These are phyloP conservation scores for Protonibea diacanthus DNA, from an alignment of 2,797 vertebrate species.

Conservation along the genomic window DNA sequence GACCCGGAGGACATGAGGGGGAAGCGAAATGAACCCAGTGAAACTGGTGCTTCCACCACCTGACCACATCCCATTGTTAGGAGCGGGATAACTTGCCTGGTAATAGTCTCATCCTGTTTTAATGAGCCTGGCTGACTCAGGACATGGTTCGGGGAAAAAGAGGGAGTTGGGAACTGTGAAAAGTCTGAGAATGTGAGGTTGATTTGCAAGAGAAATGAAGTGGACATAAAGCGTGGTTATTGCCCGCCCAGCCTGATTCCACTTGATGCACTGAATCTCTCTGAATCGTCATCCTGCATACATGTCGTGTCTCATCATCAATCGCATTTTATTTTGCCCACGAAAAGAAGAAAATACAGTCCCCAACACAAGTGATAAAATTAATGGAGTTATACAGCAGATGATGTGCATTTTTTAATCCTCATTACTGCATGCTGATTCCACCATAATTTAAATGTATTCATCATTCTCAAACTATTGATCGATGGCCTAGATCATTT, in stretches of 20 bases:
- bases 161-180: slow-evolving; percentile 74
- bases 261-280: slow-evolving; percentile 54
- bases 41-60: slow-evolving; percentile 68
- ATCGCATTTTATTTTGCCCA: neutral
- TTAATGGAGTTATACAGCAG: neutral
- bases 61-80: slow-evolving; percentile 78
- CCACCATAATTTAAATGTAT: neutral
- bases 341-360: neutral
- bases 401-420: neutral
- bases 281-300: slow-evolving; percentile 4
- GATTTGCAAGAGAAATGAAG: slow-evolving; percentile 89
- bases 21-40: slow-evolving; percentile 64
- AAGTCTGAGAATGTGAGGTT: slow-evolving; percentile 75
- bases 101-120: slow-evolving; percentile 78
- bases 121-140: slow-evolving; percentile 80
- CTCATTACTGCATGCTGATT: neutral
- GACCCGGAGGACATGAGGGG: slow-evolving; percentile 49
- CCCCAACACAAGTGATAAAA: neutral
- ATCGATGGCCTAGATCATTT: neutral
- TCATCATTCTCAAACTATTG: neutral
- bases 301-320: neutral
- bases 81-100: slow-evolving; percentile 66
- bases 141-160: slow-evolving; percentile 53
- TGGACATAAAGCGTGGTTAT: slow-evolving; percentile 78
- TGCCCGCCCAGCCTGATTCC: slow-evolving; percentile 57